A percentile compares a stretch with the other conserved stretches of the same genome.
Conservation (phyloP, 2,113 vertebrate genomes). For the Callionymus lyra region DNA sequence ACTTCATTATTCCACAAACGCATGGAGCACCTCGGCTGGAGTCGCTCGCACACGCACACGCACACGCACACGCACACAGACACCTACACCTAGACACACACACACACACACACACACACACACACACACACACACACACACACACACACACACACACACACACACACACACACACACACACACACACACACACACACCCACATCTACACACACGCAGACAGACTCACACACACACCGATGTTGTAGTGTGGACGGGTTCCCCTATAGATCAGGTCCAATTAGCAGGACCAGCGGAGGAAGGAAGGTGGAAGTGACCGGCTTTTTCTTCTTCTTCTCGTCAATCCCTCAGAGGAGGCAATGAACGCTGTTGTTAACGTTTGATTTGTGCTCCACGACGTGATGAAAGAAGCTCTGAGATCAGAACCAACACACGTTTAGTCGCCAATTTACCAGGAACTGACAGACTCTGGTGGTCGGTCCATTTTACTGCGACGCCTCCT, state of each 20-base stretch:
- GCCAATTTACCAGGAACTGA: too few relatives aligned
- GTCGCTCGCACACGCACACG: too few relatives aligned
- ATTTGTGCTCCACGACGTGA: not conserved
- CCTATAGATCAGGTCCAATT: constrained; percentile 24
- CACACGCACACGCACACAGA: too few relatives aligned
- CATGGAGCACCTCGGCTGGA: too few relatives aligned
- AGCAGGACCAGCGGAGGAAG: not conserved
- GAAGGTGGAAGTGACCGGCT: constrained; percentile 11
- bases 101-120: not conserved
- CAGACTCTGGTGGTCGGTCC: too few relatives aligned
- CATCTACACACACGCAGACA: constrained; percentile 3
- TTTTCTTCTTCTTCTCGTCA: not conserved
- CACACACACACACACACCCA: constrained; percentile 4
- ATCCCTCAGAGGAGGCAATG: too few relatives aligned
- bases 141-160: too few relatives aligned
- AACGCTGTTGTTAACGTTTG: too few relatives aligned
- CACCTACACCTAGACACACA: not conserved
- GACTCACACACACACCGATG: constrained; percentile 9
- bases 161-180: not conserved
- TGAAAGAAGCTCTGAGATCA: not conserved
- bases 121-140: too few relatives aligned
- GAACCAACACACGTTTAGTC: not conserved
- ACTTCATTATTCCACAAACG: too few relatives aligned
- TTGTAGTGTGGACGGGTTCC: constrained; percentile 18
- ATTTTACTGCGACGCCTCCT: too few relatives aligned